Evolutionary conservation across 2,888 invertebrate species (phyloP), one percentile per base, ranked within the genome.

Genomic region (Dasysyrphus albostriatus): DNA sequence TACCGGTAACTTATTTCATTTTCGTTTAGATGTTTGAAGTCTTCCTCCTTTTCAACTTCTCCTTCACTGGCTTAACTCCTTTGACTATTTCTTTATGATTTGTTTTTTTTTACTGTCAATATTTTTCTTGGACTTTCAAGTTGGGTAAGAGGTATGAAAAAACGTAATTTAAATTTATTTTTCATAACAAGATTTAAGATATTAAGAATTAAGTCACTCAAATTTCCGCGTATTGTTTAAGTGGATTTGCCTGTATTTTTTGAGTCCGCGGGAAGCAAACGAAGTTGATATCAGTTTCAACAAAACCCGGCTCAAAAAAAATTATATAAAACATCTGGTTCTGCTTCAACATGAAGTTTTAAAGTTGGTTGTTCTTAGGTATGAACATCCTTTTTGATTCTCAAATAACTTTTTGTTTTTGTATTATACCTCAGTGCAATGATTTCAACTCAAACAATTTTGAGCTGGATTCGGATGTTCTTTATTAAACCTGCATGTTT

Each of bases 281-380:
- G 10, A 32, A 39, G 63, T 39, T 67, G 54, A 39, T 80, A 83
- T 81, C 76, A 76, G 54, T 84, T 76, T 75, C 76, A 72, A 24
- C 59, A 10, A 16, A 37, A 5, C 9, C 49, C 80, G 61, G 59
- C 81, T 77, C 76, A 77, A 77, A 34, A 81, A 37, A 16, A n/a
- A n/a, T n/a, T 51, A 16, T 67, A 59, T 24, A 19, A 73, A 54
- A 76, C 84, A 84, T 63, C 81, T 85, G 82, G 73, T 61, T 54
- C 32, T 85, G 77, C 77, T 67, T 54, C 32, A 12, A 6, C 4
- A 47, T 16, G 0, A 16, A 47, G 5, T 24, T 5, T 24, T 59
- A n/a, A 69, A 39, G 39, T 65, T 76, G 6, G 19, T 24, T 51
- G 5, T 6, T 14, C 24, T 24, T 24, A 24, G n/a, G n/a, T 24